Evolutionary conservation across 2,888 invertebrate genomes (phyloP).

Genomic region (Pristionchus maxplancki): DNA sequence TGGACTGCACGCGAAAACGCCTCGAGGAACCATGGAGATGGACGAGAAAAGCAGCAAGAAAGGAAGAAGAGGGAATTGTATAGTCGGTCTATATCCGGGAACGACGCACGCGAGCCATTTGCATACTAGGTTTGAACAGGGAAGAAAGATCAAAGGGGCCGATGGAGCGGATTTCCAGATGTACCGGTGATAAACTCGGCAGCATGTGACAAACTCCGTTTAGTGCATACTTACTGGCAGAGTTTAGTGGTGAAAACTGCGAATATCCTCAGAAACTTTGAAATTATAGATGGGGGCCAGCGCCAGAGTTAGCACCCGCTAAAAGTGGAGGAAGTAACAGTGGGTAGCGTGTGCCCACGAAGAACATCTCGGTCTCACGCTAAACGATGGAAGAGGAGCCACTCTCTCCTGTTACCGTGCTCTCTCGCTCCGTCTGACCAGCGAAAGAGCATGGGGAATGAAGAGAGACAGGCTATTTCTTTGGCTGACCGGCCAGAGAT

Average conservation of each 20-base stretch:
- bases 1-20: slow-evolving; percentile 21
- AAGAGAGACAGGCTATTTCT: no score
- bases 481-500: neutral
- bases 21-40: slow-evolving; percentile 10
- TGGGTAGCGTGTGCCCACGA: neutral
- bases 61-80: neutral
- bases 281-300: no score
- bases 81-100: neutral
- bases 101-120: neutral
- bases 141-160: neutral
- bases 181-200: no score
- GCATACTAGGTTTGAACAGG: neutral
- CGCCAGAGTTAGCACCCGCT: neutral
- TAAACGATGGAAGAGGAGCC: neutral
- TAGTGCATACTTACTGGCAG: neutral
- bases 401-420: neutral
- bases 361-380: neutral
- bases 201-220: neutral
- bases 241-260: no score
- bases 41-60: neutral
- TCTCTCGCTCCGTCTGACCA: neutral
- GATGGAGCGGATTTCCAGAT: neutral
- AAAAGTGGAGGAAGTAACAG: neutral
- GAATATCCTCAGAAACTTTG: neutral
- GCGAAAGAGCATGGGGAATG: neutral